These are phyloP conservation scores for Ornithoptera priamus DNA, from an alignment of 2,888 invertebrate species.

Conservation along the genomic window DNA sequence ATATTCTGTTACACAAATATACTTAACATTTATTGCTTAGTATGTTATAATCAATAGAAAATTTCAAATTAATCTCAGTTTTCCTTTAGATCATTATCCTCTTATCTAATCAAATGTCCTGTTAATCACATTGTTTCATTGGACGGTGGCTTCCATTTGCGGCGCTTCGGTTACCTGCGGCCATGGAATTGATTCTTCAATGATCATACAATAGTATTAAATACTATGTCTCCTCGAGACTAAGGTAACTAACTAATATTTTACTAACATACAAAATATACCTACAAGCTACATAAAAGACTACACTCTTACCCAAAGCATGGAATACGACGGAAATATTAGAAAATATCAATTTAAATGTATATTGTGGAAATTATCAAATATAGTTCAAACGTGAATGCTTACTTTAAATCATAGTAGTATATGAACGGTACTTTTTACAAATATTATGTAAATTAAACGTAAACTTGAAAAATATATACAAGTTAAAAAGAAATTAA, in stretches of 20 bases:
- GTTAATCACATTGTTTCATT: constrained; percentile 37
- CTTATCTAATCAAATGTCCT: constrained; percentile 23
- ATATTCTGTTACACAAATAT: no score
- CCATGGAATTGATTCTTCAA: constrained; percentile 35
- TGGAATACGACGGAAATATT: not conserved
- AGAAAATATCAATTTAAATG: not conserved
- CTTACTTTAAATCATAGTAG: no score
- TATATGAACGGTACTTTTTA: no score
- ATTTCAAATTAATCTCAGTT: no score
- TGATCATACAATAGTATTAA: constrained; percentile 54
- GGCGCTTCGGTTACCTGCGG: not conserved
- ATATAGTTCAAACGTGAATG: constrained; percentile 8
- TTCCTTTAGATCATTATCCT: constrained; percentile 3
- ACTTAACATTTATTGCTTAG: no score
- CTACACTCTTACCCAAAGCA: no score
- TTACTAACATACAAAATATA: constrained; percentile 41
- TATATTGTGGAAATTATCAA: not conserved
- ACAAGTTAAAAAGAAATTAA: no score
- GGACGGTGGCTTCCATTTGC: constrained; percentile 16
- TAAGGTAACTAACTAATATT: constrained; percentile 55
- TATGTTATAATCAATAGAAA: no score
- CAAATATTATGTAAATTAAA: no score
- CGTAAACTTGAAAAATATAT: no score
- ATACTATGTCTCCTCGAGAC: constrained; percentile 63
- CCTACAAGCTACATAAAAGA: constrained; percentile 14